Conservation (phyloP, 2,888 invertebrate genomes). For the Hemicrepidius hirtus region DNA sequence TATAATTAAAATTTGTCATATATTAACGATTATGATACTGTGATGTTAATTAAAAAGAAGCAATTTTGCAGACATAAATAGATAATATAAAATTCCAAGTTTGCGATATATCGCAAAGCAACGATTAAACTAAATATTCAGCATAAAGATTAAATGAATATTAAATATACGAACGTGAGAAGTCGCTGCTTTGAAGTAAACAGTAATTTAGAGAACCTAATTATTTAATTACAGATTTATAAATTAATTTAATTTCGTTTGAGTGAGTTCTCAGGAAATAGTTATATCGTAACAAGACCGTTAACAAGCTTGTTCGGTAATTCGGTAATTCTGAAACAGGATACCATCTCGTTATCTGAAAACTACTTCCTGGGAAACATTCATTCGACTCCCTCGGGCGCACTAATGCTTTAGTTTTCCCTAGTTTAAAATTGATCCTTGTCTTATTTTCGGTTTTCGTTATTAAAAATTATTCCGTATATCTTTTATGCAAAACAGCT, state of each 20-base stretch:
- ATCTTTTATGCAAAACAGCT: no score
- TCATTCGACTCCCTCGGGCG: background rate
- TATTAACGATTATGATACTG: no score
- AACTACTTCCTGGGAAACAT: slow-evolving; percentile 4
- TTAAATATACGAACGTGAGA: no score
- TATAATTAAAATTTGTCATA: no score
- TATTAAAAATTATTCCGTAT: background rate
- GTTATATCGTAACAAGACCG: background rate
- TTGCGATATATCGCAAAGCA: no score
- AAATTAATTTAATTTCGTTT: background rate
- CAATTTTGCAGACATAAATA: no score
- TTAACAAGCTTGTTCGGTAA: slow-evolving; percentile 4
- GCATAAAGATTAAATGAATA: no score
- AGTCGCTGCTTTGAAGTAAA: no score
- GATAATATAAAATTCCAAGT: no score
- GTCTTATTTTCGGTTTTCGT: background rate
- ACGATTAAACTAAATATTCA: no score
- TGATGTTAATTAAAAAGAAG: no score
- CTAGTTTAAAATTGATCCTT: background rate
- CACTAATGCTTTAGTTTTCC: background rate
- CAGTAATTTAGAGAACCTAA: no score
- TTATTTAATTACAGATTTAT: background rate
- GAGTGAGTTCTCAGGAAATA: background rate
- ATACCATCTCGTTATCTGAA: slow-evolving; percentile 3
- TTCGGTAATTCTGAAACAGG: slow-evolving; percentile 6